A percentile compares a stretch with the other conserved stretches of the same genome.
phyloP scores from a whole-genome alignment of 2,113 vertebrate species.

The Pteruthius melanotis region DNA sequence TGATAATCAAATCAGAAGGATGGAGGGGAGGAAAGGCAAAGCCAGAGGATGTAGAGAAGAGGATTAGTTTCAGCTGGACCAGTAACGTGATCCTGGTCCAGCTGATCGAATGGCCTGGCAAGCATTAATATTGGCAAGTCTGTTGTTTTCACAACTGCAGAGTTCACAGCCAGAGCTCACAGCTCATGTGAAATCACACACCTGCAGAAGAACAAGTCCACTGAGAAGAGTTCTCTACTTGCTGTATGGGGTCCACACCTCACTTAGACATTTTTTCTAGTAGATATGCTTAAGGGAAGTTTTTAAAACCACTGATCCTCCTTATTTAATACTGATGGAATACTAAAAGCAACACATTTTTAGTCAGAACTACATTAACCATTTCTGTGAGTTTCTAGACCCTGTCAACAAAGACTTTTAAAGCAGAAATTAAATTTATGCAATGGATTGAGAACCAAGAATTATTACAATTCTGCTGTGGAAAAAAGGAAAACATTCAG shows the following conservation, averaged over 20 bases:
- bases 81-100: neutral
- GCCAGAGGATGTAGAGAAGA: neutral
- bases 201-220: neutral
- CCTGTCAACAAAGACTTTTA: neutral
- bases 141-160: neutral
- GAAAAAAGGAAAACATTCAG: neutral
- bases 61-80: neutral
- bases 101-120: neutral
- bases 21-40: neutral
- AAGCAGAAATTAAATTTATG: neutral
- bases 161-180: neutral
- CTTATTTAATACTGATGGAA: neutral
- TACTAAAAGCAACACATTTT: neutral
- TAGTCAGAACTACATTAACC: neutral
- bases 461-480: neutral
- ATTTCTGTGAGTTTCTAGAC: neutral
- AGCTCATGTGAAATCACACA: neutral
- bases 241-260: neutral
- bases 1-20: neutral
- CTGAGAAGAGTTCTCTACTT: neutral
- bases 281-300: rapidly evolving
- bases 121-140: neutral
- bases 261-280: neutral
- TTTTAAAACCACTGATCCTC: neutral
- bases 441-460: neutral